Percentiles rank a stretch among this genome's conserved stretches.
Evolutionary conservation across 2,888 invertebrate species (phyloP).

Genomic region (Empis stercorea): DNA sequence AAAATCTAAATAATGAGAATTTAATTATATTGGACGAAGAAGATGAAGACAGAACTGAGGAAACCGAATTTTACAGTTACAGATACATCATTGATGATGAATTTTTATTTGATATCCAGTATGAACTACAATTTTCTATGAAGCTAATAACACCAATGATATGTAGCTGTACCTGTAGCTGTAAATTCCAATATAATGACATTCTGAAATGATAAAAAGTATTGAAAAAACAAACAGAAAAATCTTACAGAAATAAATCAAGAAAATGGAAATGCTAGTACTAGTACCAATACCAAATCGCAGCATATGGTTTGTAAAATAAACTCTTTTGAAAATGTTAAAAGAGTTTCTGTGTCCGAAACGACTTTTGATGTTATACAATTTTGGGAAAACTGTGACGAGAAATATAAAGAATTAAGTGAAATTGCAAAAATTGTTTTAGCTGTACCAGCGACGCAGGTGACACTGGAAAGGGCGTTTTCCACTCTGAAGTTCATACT

Average conservation of each 20-base stretch:
- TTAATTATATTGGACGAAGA: not conserved
- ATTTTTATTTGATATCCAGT: slow-evolving; percentile 1
- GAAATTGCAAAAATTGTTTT: not conserved
- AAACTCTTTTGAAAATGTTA: too few relatives aligned
- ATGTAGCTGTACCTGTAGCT: not conserved
- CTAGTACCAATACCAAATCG: too few relatives aligned
- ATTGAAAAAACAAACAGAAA: not conserved
- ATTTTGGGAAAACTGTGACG: too few relatives aligned
- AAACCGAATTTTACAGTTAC: not conserved
- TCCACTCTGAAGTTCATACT: not conserved
- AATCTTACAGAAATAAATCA: too few relatives aligned
- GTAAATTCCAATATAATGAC: not conserved
- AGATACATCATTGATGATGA: slow-evolving; percentile 1
- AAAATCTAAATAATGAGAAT: not conserved
- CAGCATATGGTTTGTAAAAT: too few relatives aligned
- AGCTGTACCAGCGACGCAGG: not conserved
- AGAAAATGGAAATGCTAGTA: too few relatives aligned
- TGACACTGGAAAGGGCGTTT: not conserved
- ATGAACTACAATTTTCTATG: not conserved
- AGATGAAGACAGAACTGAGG: not conserved
- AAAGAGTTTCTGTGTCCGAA: too few relatives aligned
- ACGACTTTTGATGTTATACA: too few relatives aligned
- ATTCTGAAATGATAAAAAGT: not conserved
- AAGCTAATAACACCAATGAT: too few relatives aligned
- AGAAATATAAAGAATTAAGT: too few relatives aligned